phyloP scores from a whole-genome alignment of 2,797 vertebrate genomes.

The Rhadinocentrus ornatus region DNA sequence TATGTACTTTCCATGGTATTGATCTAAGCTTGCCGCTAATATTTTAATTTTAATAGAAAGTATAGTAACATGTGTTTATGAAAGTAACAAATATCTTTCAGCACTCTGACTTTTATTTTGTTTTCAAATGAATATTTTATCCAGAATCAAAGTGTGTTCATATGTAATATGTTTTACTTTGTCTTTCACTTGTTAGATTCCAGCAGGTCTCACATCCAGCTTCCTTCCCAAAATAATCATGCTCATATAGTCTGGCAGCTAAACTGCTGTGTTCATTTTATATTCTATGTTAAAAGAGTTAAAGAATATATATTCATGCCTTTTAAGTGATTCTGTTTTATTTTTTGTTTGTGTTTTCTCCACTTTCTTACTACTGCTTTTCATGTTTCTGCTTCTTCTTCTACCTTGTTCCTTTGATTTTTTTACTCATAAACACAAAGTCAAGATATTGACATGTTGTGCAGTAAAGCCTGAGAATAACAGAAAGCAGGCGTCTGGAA shows the following conservation, averaged over 20 bases:
- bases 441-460: slow-evolving; percentile 22
- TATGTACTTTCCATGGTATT: neutral
- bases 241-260: neutral
- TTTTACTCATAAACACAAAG: slow-evolving; percentile 43
- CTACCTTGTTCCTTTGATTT: slow-evolving; percentile 12
- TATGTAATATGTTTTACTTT: too few relatives aligned
- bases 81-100: neutral
- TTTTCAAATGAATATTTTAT: neutral
- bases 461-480: slow-evolving; percentile 45
- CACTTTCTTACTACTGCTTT: neutral
- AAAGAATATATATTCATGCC: neutral
- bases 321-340: neutral
- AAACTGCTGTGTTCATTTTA: neutral
- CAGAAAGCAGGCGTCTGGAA: slow-evolving; percentile 28
- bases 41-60: too few relatives aligned
- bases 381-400: neutral
- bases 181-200: neutral
- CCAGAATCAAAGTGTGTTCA: neutral
- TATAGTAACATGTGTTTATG: neutral
- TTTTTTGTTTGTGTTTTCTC: neutral
- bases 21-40: too few relatives aligned
- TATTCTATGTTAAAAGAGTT: neutral
- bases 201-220: neutral
- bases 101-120: neutral
- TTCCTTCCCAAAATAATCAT: neutral